Evolutionary conservation across 2,888 invertebrate species (phyloP), one percentile per base, ranked within the genome.

Genomic region (Halictus ligatus): DNA sequence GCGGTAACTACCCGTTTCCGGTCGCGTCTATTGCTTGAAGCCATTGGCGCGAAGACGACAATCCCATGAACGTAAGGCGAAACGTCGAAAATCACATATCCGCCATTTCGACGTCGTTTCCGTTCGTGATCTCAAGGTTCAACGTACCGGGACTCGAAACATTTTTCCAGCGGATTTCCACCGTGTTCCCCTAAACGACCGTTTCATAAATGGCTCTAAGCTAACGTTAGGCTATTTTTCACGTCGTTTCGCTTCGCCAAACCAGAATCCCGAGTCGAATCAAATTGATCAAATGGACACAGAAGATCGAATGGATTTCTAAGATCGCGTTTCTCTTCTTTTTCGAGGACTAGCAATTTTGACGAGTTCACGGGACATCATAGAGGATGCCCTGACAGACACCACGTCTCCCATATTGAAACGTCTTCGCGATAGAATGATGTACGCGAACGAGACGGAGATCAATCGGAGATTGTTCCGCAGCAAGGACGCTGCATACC

Each of bases 1-100:
- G 85, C 18, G 90, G 90, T 90, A 40, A 69, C 40, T 69, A 69
- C 6, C 21, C 21, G 40, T 40, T 69, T 69, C 69, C 69, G 40
- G 21, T 43, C 40, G 12, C 12, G 35, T 67, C 35, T 18, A 40
- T 40, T 69, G 67, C 67, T 67, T 8, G 35, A 18, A 35, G 29
- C 15, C 64, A 29, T 29, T 15, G 6, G 25, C 25, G 6, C 6
- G 25, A 29, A 64, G 35, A 18, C 35, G 35, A 67, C 67, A 35
- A 67, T 67, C 18, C 21, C 10, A 18, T 18, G 67, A 4, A 29
- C 35, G 67, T 35, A 4, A 35, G 4, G 35, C 64, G 25, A 64
- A 64, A 29, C 64, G 64, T 29, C 25, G 29, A 25, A 5, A 15
- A 64, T 29, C 29, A 7, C 64, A 54, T 54, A n/a, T 64, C 6